Conservation (phyloP, 2,888 invertebrate species). For the Gari tellinella region DNA sequence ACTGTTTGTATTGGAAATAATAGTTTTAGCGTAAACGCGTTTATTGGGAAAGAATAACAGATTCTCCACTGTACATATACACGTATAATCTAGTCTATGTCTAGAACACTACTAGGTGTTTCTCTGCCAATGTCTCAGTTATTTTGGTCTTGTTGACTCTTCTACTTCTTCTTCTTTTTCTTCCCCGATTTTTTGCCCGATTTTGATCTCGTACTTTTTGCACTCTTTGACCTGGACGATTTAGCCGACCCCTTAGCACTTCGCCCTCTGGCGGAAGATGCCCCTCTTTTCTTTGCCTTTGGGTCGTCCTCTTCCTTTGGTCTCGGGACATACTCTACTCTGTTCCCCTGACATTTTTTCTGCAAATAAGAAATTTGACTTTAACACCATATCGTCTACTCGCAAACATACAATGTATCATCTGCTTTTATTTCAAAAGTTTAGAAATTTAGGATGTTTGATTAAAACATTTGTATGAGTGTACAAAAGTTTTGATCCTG, state of each 20-base stretch:
- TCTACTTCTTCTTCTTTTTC: conserved; percentile 70
- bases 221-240: conserved; percentile 50
- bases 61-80: too few species aligned
- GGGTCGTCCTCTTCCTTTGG: conserved; percentile 65
- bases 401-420: too few species aligned
- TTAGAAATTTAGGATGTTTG: too few species aligned
- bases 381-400: too few species aligned
- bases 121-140: background rate
- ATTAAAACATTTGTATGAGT: too few species aligned
- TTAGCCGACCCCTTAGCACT: conserved; percentile 49
- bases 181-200: conserved; percentile 59
- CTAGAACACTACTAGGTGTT: too few species aligned
- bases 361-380: conserved; percentile 51
- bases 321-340: conserved; percentile 77
- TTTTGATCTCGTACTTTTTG: conserved; percentile 57
- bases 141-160: background rate
- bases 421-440: too few species aligned
- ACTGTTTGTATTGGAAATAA: too few species aligned
- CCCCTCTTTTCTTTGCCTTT: conserved; percentile 57
- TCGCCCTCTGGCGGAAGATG: conserved; percentile 31
- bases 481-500: too few species aligned
- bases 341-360: conserved; percentile 80
- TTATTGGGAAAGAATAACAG: too few species aligned
- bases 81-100: too few species aligned
- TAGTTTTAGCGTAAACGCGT: too few species aligned